Base-by-base conservation (phyloP, 2,888 invertebrate genomes). In the Drosophila barbarae region DNA sequence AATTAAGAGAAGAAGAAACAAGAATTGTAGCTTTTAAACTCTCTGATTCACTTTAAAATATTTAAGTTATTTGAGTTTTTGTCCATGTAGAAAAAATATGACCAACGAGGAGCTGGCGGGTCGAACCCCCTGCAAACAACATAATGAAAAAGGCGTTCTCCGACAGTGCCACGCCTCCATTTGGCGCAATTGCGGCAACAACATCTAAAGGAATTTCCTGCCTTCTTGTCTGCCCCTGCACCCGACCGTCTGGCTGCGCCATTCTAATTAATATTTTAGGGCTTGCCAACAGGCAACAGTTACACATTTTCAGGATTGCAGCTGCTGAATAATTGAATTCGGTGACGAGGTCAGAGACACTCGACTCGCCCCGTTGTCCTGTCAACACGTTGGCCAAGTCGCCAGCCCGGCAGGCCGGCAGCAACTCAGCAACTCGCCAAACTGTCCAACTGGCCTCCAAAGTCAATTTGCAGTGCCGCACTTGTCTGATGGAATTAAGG, bases 211-310 rank as follows among this genome's bases (percentile, higher is more conserved):
- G 54, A 50, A 41, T 34, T 60, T 60, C 57, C 59, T 50, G 44
- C 5, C 13, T 44, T n/a, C 35, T 15, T 13, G 12, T 28, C 15
- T 21, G 7, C 35, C 18, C 10, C 10, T 10, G 9, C 21, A 1
- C 32, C 32, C 21, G 32, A 13, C 34, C 49, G 56, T 44, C 42
- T 51, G 60, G 36, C 61, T 72, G 67, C 65, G 71, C 61, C 60
- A 66, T 58, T 76, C 73, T 70, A 77, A 83, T 83, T 83, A 75
- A 76, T 79, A 79, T 80, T 79, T 82, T 74, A 83, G 70, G 58
- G 47, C 57, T 52, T 51, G 58, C 57, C 60, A 73, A 69, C 71
- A 50, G 73, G 52, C 83, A 58, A 60, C 50, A 57, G 57, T 63
- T 64, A 49, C 57, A 60, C 68, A 54, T 46, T 54, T 53, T 32